These are phyloP conservation scores for Notamacropus eugenii DNA, from an alignment of 2,797 vertebrate genomes.

Conservation along the genomic window DNA sequence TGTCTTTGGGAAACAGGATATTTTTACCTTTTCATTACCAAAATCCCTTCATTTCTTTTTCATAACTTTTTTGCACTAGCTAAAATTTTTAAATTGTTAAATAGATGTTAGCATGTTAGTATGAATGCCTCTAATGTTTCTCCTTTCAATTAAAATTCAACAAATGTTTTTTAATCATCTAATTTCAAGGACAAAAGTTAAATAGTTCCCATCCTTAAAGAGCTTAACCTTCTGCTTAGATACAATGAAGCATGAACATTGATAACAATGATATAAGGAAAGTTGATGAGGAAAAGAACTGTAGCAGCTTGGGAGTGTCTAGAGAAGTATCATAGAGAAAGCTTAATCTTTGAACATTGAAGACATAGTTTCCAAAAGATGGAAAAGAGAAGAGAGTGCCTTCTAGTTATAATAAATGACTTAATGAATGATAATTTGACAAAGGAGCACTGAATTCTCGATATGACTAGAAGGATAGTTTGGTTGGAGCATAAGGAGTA, in stretches of 20 bases:
- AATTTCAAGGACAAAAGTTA: not conserved
- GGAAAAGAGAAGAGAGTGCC: not conserved
- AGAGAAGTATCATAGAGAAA: not conserved
- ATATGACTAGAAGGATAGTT: not conserved
- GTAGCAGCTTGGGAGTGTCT: not conserved
- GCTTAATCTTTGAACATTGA: not conserved
- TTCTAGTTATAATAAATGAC: not conserved
- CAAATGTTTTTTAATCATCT: not conserved
- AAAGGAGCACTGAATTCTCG: not conserved
- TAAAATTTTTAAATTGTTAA: not conserved
- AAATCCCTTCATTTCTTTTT: not conserved
- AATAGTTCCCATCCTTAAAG: not conserved
- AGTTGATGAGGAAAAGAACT: not conserved
- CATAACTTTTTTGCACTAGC: not conserved
- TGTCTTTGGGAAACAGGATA: not conserved
- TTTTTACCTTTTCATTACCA: not conserved
- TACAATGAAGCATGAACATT: not conserved
- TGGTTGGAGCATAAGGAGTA: not conserved
- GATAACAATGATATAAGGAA: not conserved
- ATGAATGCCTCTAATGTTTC: not conserved
- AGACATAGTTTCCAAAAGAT: not conserved
- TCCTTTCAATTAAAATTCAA: not conserved
- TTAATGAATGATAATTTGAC: not conserved
- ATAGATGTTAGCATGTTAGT: not conserved
- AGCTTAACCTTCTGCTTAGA: not conserved